Evolutionary conservation across 2,888 invertebrate genomes (phyloP), one percentile per base, ranked within the genome.

Genomic region (Meta bourneti): DNA sequence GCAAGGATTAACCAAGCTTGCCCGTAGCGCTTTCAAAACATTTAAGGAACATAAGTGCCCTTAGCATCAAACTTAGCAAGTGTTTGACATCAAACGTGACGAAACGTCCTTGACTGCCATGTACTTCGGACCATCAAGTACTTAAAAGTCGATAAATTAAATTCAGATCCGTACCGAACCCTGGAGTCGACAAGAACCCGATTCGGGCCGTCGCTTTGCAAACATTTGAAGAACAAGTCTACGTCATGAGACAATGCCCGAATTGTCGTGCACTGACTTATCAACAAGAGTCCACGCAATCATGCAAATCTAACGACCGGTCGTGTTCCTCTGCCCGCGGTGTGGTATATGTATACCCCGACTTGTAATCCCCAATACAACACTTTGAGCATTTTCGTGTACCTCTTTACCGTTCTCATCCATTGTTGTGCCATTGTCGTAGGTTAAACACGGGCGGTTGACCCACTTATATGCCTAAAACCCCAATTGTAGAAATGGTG

Each of bases 261-360:
- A 48, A 84, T 71, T 82, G 82, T 71, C 70, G 69, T 51, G 51
- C 52, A 13, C 54, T 48, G 61, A 61, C 9, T 83, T 54, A 34
- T 20, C n/a, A 74, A 84, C 84, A 84, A 72, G 72, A 51, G 61
- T 72, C 72, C 34, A 16, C 52, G 83, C 74, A 80, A 54, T 84
- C 75, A 84, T 84, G 84, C 84, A 84, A 84, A 84, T 19, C 78
- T n/a, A 48, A 78, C 13, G 52, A 7, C 8, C 16, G n/a, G 78
- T 78, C 51, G 78, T 78, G 78, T 52, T 52, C 9, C 5, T n/a
- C n/a, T 52, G 52, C 54, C 13, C 8, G 75, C 13, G 13, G 61
- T 61, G 61, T 54, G 34, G 54, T 84, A 74, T 20, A 6, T 61
- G 11, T 61, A 61, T 61, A 16, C 61, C 61, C 11, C 6, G 8